A percentile compares a stretch with the other conserved stretches of the same genome.
These are phyloP conservation scores for Idaea dimidiata DNA, from an alignment of 2,888 invertebrate species.

Conservation along the genomic window DNA sequence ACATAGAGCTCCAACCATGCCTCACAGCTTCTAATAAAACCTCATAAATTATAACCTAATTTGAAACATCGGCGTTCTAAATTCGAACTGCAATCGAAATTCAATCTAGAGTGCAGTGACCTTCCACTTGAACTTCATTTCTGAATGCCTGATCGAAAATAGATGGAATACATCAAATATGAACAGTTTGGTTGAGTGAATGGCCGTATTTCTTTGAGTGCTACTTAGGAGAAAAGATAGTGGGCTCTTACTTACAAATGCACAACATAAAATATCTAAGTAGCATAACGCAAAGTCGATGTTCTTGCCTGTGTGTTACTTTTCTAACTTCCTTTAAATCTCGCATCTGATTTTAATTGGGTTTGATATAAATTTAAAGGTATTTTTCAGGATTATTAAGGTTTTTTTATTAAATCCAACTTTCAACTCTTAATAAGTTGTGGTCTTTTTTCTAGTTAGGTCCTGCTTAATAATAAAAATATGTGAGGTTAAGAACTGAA, in stretches of 20 bases:
- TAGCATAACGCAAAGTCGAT: neutral
- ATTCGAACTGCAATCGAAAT: neutral
- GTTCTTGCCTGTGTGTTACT: no score
- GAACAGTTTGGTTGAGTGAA: neutral
- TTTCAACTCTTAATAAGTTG: no score
- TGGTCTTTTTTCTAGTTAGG: no score
- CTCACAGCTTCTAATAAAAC: neutral
- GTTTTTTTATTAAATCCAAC: no score
- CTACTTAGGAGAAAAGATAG: neutral
- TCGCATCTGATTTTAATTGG: no score
- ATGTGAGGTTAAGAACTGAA: no score
- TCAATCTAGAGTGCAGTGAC: neutral
- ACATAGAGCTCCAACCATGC: neutral
- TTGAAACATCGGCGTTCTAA: neutral
- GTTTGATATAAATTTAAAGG: no score
- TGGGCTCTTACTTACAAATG: neutral
- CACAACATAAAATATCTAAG: neutral
- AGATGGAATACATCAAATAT: slow-evolving; percentile 1
- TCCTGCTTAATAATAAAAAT: no score
- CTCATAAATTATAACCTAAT: neutral
- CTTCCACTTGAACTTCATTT: neutral
- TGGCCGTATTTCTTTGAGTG: neutral
- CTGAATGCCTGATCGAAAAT: neutral
- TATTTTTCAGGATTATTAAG: no score
- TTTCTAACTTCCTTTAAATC: no score